These are phyloP conservation scores for Cyprinodon brontotheroides DNA, from an alignment of 2,113 vertebrate species.

Conservation along the genomic window DNA sequence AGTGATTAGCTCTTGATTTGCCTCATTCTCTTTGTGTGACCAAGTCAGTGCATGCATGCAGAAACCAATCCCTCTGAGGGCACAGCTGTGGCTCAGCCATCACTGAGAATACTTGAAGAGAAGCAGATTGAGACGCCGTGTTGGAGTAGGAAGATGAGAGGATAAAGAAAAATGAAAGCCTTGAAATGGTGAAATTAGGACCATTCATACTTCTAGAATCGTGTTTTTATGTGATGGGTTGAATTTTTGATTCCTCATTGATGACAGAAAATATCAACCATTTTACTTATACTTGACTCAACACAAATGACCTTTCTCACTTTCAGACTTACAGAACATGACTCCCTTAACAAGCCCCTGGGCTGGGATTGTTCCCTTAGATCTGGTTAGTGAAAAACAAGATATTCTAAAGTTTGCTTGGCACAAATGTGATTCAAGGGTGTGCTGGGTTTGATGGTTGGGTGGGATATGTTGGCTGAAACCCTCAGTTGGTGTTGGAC, in stretches of 20 bases:
- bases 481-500: conserved; percentile 36
- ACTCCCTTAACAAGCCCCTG: conserved; percentile 28
- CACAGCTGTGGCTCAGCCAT: conserved; percentile 48
- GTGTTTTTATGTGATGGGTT: conserved; percentile 39
- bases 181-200: background rate
- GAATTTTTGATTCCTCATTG: conserved; percentile 51
- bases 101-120: conserved; percentile 50
- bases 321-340: conserved; percentile 44
- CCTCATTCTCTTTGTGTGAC: conserved; percentile 61
- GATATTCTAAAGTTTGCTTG: conserved; percentile 33
- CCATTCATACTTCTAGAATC: conserved; percentile 3
- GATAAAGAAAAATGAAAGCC: conserved; percentile 13
- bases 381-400: conserved; percentile 23
- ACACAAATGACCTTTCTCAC: conserved; percentile 43
- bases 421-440: conserved; percentile 36
- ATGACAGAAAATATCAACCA: conserved; percentile 52
- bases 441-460: conserved; percentile 32
- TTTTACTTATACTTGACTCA: conserved; percentile 57
- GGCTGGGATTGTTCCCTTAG: conserved; percentile 29
- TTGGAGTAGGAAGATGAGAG: conserved; percentile 7
- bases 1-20: conserved; percentile 75
- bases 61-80: conserved; percentile 38
- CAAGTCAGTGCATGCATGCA: conserved; percentile 38
- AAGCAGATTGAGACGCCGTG: conserved; percentile 34
- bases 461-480: conserved; percentile 40